These are phyloP conservation scores for Chrysomela aeneicollis DNA, from an alignment of 2,888 invertebrate species.

Conservation along the genomic window DNA sequence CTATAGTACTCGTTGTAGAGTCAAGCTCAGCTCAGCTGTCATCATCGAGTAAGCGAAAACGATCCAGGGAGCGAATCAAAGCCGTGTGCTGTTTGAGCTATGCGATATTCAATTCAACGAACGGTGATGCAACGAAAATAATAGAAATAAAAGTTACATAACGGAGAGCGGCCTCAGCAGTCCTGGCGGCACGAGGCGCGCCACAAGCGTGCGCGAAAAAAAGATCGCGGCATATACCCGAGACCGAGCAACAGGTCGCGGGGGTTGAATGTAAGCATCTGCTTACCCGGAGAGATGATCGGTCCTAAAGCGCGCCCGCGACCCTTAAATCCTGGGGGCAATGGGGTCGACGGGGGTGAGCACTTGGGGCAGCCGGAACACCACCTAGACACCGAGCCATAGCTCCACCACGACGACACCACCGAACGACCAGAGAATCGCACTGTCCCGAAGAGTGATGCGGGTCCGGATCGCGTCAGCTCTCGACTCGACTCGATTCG, in stretches of 20 bases:
- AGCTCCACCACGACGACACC: slow-evolving; percentile 50
- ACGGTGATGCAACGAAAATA: slow-evolving; percentile 46
- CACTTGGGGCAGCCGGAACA: slow-evolving; percentile 50
- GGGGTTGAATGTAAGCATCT: slow-evolving; percentile 20
- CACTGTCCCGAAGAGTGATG: slow-evolving; percentile 36
- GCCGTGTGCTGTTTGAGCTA: slow-evolving; percentile 27
- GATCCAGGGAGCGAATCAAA: slow-evolving; percentile 12
- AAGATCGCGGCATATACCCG: too few relatives aligned
- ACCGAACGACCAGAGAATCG: slow-evolving; percentile 29
- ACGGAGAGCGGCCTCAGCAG: slow-evolving; percentile 48
- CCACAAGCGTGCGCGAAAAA: slow-evolving; percentile 49
- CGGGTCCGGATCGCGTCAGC: too few relatives aligned
- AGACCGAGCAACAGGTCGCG: slow-evolving; percentile 47
- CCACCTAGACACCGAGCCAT: slow-evolving; percentile 57
- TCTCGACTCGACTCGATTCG: slow-evolving; percentile 53
- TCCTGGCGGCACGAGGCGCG: slow-evolving; percentile 53
- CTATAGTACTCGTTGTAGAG: too few relatives aligned
- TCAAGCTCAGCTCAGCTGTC: too few relatives aligned
- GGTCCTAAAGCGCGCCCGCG: slow-evolving; percentile 58
- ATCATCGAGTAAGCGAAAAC: slow-evolving; percentile 9
- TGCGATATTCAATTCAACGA: slow-evolving; percentile 40
- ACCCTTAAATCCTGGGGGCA: slow-evolving; percentile 53
- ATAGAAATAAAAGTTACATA: slow-evolving; percentile 52
- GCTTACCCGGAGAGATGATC: slow-evolving; percentile 54
- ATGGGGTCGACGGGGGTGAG: slow-evolving; percentile 47